These are phyloP conservation scores for Nettapus auritus DNA, from an alignment of 2,113 vertebrate species.

Conservation along the genomic window DNA sequence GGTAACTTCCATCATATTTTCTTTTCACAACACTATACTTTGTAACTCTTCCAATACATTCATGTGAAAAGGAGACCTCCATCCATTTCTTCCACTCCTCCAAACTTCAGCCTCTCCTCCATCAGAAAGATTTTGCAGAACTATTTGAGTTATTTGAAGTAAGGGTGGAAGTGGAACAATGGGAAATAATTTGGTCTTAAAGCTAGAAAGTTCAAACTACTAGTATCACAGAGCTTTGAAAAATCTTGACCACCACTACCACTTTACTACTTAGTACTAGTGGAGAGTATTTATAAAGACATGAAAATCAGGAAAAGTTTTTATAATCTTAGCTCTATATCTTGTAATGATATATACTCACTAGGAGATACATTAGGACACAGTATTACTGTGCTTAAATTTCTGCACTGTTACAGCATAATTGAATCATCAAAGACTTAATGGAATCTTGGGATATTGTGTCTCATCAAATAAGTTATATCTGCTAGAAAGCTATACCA, in stretches of 20 bases:
- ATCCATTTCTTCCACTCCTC: not conserved
- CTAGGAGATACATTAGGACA: no score
- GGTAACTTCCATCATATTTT: not conserved
- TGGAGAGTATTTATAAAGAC: not conserved
- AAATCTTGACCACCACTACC: not conserved
- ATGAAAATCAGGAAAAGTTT: not conserved
- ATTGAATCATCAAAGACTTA: not conserved
- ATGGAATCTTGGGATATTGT: not conserved
- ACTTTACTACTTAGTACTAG: not conserved
- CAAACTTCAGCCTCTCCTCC: not conserved
- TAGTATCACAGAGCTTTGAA: not conserved
- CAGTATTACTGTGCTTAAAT: not conserved
- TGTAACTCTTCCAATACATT: not conserved
- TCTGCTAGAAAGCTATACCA: not conserved
- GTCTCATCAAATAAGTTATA: not conserved
- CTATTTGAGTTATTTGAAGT: not conserved
- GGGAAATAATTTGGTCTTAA: not conserved
- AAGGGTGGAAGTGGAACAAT: not conserved
- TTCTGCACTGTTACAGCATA: not conserved
- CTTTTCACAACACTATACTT: not conserved
- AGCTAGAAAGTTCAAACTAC: not conserved
- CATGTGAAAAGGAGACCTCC: not conserved
- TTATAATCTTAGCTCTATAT: not conserved
- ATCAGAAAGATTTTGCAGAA: not conserved
- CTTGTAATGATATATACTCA: not conserved